Base-by-base conservation (phyloP, 2,888 invertebrate species). In the Eubasilissa splendida region DNA sequence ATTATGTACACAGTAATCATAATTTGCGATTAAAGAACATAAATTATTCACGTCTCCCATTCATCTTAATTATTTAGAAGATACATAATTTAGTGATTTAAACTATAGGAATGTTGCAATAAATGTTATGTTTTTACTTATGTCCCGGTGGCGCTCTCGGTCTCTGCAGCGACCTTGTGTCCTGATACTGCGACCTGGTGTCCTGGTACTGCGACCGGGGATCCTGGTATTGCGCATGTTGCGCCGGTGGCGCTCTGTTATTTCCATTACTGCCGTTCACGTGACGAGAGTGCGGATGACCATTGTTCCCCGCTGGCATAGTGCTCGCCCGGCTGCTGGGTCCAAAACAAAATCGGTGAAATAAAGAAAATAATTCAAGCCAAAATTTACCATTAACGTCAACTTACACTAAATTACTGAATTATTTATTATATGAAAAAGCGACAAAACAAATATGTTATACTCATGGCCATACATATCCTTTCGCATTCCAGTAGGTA, bases 141-240 rank as follows among this genome's bases (percentile, higher is more conserved):
- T 88, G 89, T 60, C 81, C 82, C 0, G 52, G 88, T 7, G 84
- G 85, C 5, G 84, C 85, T 83, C 84, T 85, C 5, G 93, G 92
- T 52, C 93, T 86, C 86, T 94, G 94, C 85, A 94, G 86, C 1
- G 93, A 93, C 73, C 93, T 86, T 0, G 93, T 93, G 84, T 93
- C 93, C 59, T 91, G 91, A 84, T 91, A 91, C 83, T 89, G 89
- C 52, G 80, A 73, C 65, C 82, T 80, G 53, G 77, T 71, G 66
- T 70, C 73, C 71, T 70, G 78, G 71, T 58, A 58, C 12, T 58
- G 58, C 58, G 80, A 5, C 87, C 87, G 3, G 86, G 85, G 80
- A 85, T 85, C 58, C 58, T 58, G 58, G 65, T 65, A 33, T 3
- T 60, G 60, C 14, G 70, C n/a, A 11, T 70, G 70, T 9, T 70